Evolutionary conservation across 2,888 invertebrate genomes (phyloP), one percentile per base, ranked within the genome.

Genomic region (Urechis unicinctus): DNA sequence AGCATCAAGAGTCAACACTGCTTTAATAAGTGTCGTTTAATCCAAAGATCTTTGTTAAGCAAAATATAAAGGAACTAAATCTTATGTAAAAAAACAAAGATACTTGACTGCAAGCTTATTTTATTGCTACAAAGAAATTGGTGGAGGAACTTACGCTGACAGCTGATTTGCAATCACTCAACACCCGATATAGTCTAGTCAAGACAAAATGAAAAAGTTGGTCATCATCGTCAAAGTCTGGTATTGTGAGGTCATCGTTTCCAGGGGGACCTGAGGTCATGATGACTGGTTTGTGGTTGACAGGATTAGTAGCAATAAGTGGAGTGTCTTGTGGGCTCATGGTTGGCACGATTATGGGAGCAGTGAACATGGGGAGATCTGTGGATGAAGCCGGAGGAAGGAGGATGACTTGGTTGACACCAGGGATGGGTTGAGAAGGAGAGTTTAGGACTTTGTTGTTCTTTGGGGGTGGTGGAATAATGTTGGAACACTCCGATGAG

Each of bases 141-240:
- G n/a, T n/a, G n/a, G n/a, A n/a, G n/a, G n/a, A 22, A 47, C 55
- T 43, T 41, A 62, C 63, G 45, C 57, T 52, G 2, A 57, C 22
- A 13, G 47, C 42, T 4, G 45, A 28, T n/a, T 46, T 29, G 46
- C 63, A 60, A 26, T 61, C 59, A 9, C 43, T 50, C 24, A 62
- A 48, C 22, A 60, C 56, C 17, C 57, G 52, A 30, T 57, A 47
- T 25, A 65, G 58, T 42, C 58, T 43, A 3, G 64, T 51, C n/a
- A 53, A 43, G 9, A 59, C 56, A 46, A 58, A 65, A 47, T 63
- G 59, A 36, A 53, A 65, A 60, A 64, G 51, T 53, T 65, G 64
- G n/a, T 59, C 54, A 49, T 65, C 65, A 36, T 63, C 58, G 17
- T 57, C 59, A 53, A 65, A 65, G 44, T 61, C 53, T 9, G 65